phyloP scores from a whole-genome alignment of 2,888 invertebrate genomes.

The Drosophila birchii region DNA sequence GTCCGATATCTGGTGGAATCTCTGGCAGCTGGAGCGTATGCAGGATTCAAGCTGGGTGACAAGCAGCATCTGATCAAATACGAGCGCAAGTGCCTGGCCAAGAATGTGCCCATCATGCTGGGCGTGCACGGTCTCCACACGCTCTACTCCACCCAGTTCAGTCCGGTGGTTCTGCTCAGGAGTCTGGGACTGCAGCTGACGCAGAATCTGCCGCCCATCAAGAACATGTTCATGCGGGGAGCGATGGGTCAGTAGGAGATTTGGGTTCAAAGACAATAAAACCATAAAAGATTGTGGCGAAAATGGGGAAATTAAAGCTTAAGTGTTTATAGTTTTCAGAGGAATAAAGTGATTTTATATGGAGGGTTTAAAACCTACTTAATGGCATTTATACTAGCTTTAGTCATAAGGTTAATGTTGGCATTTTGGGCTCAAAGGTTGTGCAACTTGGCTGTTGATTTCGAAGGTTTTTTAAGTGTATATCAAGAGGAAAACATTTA shows the following conservation, averaged over 20 bases:
- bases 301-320: slow-evolving; percentile 32
- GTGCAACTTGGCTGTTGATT: slow-evolving; percentile 6
- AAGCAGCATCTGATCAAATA: slow-evolving; percentile 90
- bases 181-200: slow-evolving; percentile 93
- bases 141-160: slow-evolving; percentile 90
- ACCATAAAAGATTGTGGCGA: slow-evolving; percentile 9
- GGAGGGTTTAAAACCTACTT: slow-evolving; percentile 13
- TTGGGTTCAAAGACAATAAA: slow-evolving; percentile 26
- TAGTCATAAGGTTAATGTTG: background rate
- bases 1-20: slow-evolving; percentile 90
- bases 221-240: slow-evolving; percentile 85
- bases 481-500: too few relatives aligned
- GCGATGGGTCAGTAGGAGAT: slow-evolving; percentile 76
- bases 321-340: slow-evolving; percentile 53
- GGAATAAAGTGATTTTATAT: slow-evolving; percentile 42
- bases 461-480: background rate
- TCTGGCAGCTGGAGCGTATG: slow-evolving; percentile 89
- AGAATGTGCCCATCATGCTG: slow-evolving; percentile 95
- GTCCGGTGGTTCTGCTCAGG: slow-evolving; percentile 91
- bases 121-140: slow-evolving; percentile 94
- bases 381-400: slow-evolving; percentile 13
- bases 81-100: slow-evolving; percentile 92
- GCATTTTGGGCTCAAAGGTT: background rate
- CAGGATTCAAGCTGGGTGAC: slow-evolving; percentile 91
- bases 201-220: slow-evolving; percentile 90